Conservation (phyloP, 64 coral and sea anemone genomes). For the Dendrophyllia cribrosa region DNA sequence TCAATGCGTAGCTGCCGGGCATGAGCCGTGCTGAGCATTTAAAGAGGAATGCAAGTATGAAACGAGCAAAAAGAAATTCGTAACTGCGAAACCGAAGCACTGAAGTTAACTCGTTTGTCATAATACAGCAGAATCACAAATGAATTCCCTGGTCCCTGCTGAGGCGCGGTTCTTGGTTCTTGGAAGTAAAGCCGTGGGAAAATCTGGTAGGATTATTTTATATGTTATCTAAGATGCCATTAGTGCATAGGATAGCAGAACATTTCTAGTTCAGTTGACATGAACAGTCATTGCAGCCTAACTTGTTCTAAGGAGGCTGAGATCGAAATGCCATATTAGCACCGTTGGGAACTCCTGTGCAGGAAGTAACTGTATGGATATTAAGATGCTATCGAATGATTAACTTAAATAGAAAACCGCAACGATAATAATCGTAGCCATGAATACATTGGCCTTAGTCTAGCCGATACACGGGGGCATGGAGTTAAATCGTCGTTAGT, state of each 20-base stretch:
- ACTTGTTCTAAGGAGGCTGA: too few species aligned
- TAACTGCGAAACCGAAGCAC: neutral
- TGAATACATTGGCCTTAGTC: too few species aligned
- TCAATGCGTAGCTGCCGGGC: constrained; percentile 15
- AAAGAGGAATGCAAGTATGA: neutral
- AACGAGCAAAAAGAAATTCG: neutral
- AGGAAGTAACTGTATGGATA: too few species aligned
- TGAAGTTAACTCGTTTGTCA: neutral
- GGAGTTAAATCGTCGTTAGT: too few species aligned
- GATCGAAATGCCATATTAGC: too few species aligned
- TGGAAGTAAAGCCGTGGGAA: constrained; percentile 85
- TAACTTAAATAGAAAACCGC: too few species aligned
- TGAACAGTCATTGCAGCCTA: neutral
- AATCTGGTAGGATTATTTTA: constrained; percentile 70
- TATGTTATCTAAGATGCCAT: neutral
- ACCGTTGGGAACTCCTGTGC: too few species aligned
- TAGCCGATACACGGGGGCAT: too few species aligned
- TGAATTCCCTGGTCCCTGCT: constrained; percentile 34
- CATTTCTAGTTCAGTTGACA: neutral
- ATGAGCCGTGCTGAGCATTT: neutral
- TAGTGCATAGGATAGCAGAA: neutral
- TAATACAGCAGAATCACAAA: neutral
- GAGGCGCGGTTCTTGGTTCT: constrained; percentile 82
- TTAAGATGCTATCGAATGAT: too few species aligned
- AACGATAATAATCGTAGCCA: too few species aligned